These are phyloP conservation scores for Lacerta agilis DNA, from an alignment of 2,797 vertebrate genomes.

Conservation along the genomic window DNA sequence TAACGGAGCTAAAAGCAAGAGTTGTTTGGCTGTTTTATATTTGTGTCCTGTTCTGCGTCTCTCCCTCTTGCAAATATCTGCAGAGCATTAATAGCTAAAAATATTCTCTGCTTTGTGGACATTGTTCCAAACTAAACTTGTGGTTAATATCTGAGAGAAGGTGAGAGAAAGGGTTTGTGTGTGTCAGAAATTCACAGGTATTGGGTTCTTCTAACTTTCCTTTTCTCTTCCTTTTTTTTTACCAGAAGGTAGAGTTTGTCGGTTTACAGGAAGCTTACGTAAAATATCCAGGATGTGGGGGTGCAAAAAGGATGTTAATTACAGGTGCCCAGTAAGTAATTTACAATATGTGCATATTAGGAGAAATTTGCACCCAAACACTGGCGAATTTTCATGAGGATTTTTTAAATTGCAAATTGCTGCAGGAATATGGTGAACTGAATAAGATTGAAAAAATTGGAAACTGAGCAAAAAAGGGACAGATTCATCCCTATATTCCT, in stretches of 20 bases:
- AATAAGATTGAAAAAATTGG: no score
- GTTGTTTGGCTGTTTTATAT: constrained; percentile 7
- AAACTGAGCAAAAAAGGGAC: no score
- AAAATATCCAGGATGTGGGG: not conserved
- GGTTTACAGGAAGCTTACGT: not conserved
- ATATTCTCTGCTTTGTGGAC: not conserved
- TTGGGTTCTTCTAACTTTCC: not conserved
- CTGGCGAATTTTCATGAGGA: no score
- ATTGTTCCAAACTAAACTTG: not conserved
- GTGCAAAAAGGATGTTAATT: not conserved
- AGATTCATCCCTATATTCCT: no score
- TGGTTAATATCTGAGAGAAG: constrained; percentile 4
- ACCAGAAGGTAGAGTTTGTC: not conserved
- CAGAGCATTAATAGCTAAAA: not conserved
- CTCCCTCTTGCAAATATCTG: constrained; percentile 14
- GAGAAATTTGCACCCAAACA: no score
- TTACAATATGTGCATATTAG: no score
- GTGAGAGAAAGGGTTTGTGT: not conserved
- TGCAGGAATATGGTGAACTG: no score
- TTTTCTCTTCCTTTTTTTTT: not conserved
- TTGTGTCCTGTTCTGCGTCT: constrained; percentile 14
- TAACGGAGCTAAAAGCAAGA: not conserved
- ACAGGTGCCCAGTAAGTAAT: no score
- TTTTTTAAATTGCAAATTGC: no score
- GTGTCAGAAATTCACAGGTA: not conserved